Evolutionary conservation across 92 coral and sea anemone species (phyloP).

Genomic region (Meandrina meandrites): DNA sequence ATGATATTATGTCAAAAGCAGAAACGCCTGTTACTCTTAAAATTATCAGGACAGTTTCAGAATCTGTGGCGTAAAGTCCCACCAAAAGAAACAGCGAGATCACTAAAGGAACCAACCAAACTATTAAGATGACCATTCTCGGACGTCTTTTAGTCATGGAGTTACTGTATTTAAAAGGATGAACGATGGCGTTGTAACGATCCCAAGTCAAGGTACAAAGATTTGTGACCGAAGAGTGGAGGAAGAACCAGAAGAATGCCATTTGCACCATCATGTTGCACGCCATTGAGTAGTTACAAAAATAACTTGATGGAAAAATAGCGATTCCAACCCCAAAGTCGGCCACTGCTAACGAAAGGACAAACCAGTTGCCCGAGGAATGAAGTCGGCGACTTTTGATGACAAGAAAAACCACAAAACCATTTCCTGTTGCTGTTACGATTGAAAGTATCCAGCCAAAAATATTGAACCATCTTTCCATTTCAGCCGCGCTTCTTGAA

Average conservation of each 20-base stretch:
- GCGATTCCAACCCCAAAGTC: conserved; percentile 8
- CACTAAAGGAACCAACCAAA: conserved; percentile 7
- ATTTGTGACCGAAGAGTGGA: conserved; percentile 15
- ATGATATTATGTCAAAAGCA: neutral
- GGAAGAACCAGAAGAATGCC: conserved; percentile 8
- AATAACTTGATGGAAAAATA: neutral
- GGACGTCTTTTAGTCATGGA: neutral
- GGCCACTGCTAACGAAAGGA: conserved; percentile 19
- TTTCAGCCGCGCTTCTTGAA: neutral
- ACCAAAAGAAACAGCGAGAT: neutral
- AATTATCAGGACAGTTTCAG: neutral
- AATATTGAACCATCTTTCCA: conserved; percentile 9
- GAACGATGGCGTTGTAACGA: conserved; percentile 23
- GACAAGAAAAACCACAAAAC: conserved; percentile 4
- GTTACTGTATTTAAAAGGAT: conserved; percentile 7
- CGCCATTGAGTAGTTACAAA: neutral
- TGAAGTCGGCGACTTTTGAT: conserved; percentile 4
- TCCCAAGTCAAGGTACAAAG: conserved; percentile 25
- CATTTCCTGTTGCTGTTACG: conserved; percentile 15
- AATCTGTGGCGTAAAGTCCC: neutral
- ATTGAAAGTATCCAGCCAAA: conserved; percentile 5
- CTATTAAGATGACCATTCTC: neutral
- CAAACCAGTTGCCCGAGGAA: conserved; percentile 30
- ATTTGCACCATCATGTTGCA: neutral
- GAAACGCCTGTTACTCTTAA: neutral